Base-by-base conservation (phyloP, 2,797 vertebrate species). In the Merluccius polli region DNA sequence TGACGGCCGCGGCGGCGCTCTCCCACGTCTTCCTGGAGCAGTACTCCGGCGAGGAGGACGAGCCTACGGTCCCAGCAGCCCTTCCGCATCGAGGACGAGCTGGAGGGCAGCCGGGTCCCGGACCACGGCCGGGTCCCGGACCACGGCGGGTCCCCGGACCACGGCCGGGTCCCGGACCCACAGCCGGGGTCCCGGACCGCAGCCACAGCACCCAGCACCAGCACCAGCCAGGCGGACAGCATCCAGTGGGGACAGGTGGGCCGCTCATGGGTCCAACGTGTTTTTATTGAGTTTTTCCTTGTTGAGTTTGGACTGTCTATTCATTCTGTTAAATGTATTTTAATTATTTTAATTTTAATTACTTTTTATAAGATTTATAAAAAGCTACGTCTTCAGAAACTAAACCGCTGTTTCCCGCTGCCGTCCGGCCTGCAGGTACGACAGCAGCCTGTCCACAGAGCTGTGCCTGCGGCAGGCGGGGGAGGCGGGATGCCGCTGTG, bases 81-180 rank as follows among this genome's bases (percentile, higher is more conserved):
- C 0, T 99, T 98, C 91, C 96, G 91, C 21, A 98, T 98, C 0
- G 97, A 99, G 91, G 97, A 99, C 1, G 97, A 99, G 85, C 95
- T 99, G 13, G 96, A 96, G 3, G 97, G 98, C 82, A 95, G 94
- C 72, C 89, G 97, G 31, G 87, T 97, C 80, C 95, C 94, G 12
- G 95, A 96, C 68, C 91, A 95, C n/a, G n/a, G n/a, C n/a, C n/a
- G n/a, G n/a, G n/a, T n/a, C n/a, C n/a, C n/a, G n/a, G n/a, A n/a
- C n/a, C n/a, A n/a, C n/a, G n/a, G n/a, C n/a, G n/a, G n/a, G n/a
- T n/a, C n/a, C n/a, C n/a, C n/a, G n/a, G n/a, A n/a, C n/a, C n/a
- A n/a, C n/a, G n/a, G n/a, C n/a, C n/a, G n/a, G n/a, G n/a, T n/a
- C n/a, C n/a, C n/a, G n/a, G n/a, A n/a, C n/a, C n/a, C n/a, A n/a